Conservation (phyloP, 2,888 invertebrate genomes). For the Dexiosoma caninum region DNA sequence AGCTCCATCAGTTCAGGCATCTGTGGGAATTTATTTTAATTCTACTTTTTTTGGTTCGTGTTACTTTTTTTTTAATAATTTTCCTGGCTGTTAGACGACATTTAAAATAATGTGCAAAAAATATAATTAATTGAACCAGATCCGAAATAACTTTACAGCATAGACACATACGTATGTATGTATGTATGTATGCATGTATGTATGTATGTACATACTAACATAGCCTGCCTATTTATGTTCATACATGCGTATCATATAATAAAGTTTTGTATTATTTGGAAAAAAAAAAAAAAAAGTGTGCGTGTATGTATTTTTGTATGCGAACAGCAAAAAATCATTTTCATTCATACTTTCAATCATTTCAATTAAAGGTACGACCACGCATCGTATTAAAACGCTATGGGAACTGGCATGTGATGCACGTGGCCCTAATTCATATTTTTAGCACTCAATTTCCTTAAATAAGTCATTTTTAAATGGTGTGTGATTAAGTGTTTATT, state of each 20-base stretch:
- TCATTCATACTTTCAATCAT: slow-evolving; percentile 45
- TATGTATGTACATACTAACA: background rate
- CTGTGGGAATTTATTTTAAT: slow-evolving; percentile 47
- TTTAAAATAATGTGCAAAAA: slow-evolving; percentile 28
- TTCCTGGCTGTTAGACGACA: slow-evolving; percentile 23
- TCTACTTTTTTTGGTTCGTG: slow-evolving; percentile 9
- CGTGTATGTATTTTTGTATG: background rate
- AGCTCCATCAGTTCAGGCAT: slow-evolving; percentile 30
- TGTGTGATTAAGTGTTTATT: too few species aligned
- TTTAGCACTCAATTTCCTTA: too few species aligned
- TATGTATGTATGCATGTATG: background rate
- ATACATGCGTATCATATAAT: too few species aligned
- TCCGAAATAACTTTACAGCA: background rate
- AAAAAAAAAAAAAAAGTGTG: too few species aligned
- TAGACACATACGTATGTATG: background rate
- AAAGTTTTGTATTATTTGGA: too few species aligned
- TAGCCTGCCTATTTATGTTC: too few species aligned
- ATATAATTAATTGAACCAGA: too few species aligned
- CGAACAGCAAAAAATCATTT: slow-evolving; percentile 21
- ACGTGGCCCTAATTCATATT: background rate
- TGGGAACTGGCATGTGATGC: background rate
- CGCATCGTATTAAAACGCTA: slow-evolving; percentile 11
- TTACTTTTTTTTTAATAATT: background rate
- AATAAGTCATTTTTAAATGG: too few species aligned
- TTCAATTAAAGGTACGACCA: slow-evolving; percentile 38